Evolutionary conservation across 2,113 vertebrate genomes (phyloP).

Genomic region (Epinephelus moara): DNA sequence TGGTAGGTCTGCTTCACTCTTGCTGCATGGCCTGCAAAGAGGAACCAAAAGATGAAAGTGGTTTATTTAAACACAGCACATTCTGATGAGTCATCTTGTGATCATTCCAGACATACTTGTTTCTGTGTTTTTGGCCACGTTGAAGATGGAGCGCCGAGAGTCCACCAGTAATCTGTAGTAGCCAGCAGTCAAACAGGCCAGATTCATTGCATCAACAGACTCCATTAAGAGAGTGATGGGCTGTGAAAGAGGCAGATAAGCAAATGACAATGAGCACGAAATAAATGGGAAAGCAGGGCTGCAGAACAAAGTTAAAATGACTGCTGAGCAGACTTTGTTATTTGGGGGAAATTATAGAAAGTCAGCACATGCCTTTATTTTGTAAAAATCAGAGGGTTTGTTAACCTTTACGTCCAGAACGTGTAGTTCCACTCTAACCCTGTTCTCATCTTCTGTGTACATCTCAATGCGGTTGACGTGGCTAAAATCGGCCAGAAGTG

Average conservation of each 20-base stretch:
- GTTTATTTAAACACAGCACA: conserved; percentile 17
- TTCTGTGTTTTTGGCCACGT: conserved; percentile 92
- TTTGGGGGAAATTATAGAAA: neutral
- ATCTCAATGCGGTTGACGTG: conserved; percentile 99
- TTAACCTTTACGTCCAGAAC: conserved; percentile 96
- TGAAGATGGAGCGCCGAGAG: conserved; percentile 97
- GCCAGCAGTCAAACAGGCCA: conserved; percentile 97
- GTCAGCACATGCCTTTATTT: neutral
- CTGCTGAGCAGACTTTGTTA: conserved; percentile 33
- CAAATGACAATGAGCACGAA: conserved; percentile 47
- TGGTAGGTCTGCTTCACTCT: conserved; percentile 90
- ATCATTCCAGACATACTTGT: conserved; percentile 68
- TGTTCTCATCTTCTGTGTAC: conserved; percentile 95
- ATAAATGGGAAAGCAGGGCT: conserved; percentile 22
- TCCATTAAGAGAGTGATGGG: conserved; percentile 98
- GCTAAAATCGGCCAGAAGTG: conserved; percentile 97
- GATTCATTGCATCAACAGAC: conserved; percentile 97
- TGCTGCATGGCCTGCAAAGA: conserved; percentile 86
- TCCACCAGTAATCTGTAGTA: conserved; percentile 97
- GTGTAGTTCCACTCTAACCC: conserved; percentile 94
- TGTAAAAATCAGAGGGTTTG: neutral
- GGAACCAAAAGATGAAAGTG: conserved; percentile 40
- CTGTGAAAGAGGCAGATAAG: conserved; percentile 83
- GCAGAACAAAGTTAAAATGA: conserved; percentile 45
- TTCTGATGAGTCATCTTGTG: conserved; percentile 27